Conservation (phyloP, 2,113 vertebrate genomes). For the Petrocephalus microphthalmus region DNA sequence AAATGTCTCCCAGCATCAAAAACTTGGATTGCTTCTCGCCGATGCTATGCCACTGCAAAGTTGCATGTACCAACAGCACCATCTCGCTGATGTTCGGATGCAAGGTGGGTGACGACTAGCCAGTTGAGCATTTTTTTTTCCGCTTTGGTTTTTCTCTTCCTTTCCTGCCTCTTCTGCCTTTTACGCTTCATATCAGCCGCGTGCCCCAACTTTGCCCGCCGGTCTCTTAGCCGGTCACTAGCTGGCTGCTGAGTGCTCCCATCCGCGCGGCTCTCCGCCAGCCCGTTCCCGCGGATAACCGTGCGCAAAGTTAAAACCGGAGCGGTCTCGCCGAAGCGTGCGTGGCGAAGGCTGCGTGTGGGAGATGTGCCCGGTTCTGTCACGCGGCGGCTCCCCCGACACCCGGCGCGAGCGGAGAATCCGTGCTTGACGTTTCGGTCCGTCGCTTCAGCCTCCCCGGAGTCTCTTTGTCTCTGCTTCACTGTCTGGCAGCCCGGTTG, state of each 20-base stretch:
- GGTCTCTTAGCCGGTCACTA: not conserved
- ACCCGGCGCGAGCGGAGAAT: not conserved
- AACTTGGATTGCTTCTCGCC: constrained; percentile 79
- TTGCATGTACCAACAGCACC: constrained; percentile 78
- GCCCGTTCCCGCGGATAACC: not conserved
- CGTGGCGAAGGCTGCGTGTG: not conserved
- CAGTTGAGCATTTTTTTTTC: not conserved
- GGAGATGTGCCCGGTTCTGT: not conserved
- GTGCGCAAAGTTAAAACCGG: not conserved
- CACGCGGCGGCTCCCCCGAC: not conserved
- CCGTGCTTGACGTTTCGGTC: not conserved
- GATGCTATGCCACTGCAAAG: constrained; percentile 80
- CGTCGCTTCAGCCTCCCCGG: not conserved
- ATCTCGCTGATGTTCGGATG: constrained; percentile 84
- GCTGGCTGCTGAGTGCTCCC: not conserved
- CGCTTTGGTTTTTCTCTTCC: not conserved
- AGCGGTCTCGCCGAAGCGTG: not conserved
- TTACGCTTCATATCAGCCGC: not conserved
- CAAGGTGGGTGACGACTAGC: constrained; percentile 69
- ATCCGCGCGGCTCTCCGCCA: not conserved
- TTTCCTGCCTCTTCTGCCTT: not conserved
- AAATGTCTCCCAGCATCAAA: constrained; percentile 71
- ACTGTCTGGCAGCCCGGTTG: not conserved
- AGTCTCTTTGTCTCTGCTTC: not conserved
- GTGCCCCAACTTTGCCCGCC: constrained; percentile 3